These are phyloP conservation scores for Anoplolepis gracilipes DNA, from an alignment of 1,140 invertebrate species.

Conservation along the genomic window DNA sequence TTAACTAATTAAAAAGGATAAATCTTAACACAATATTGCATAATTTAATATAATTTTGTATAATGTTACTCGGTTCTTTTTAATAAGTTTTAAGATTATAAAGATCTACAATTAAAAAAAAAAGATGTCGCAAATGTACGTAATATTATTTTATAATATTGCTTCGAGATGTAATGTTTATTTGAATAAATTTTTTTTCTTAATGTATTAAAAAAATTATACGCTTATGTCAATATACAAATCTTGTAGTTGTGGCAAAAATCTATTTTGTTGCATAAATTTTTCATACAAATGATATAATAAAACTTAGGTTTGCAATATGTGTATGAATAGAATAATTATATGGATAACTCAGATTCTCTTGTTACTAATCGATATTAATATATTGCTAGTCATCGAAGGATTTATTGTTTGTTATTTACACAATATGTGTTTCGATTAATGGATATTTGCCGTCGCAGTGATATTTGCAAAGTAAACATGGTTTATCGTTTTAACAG, in stretches of 20 bases:
- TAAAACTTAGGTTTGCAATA: background rate
- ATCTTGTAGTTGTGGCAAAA: background rate
- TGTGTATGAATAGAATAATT: background rate
- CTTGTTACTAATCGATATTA: conserved; percentile 54
- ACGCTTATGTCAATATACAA: background rate
- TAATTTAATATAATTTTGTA: too few species aligned
- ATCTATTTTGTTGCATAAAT: background rate
- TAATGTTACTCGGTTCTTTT: too few species aligned
- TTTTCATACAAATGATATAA: background rate
- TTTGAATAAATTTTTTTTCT: background rate
- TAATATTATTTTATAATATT: too few species aligned
- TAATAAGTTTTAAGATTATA: too few species aligned
- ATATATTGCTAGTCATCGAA: conserved; percentile 54
- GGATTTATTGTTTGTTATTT: conserved; percentile 68
- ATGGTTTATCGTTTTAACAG: conserved; percentile 67
- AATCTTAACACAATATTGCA: too few species aligned
- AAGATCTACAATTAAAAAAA: too few species aligned
- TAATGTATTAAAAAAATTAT: too few species aligned
- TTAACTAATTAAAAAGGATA: too few species aligned
- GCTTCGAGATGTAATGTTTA: background rate
- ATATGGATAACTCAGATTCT: background rate
- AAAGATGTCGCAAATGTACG: too few species aligned
- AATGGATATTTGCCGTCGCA: conserved; percentile 70
- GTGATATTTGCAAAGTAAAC: conserved; percentile 68
- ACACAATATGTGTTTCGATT: conserved; percentile 66